Base-by-base conservation (phyloP, 2,888 invertebrate species). In the Exocentrus adspersus region DNA sequence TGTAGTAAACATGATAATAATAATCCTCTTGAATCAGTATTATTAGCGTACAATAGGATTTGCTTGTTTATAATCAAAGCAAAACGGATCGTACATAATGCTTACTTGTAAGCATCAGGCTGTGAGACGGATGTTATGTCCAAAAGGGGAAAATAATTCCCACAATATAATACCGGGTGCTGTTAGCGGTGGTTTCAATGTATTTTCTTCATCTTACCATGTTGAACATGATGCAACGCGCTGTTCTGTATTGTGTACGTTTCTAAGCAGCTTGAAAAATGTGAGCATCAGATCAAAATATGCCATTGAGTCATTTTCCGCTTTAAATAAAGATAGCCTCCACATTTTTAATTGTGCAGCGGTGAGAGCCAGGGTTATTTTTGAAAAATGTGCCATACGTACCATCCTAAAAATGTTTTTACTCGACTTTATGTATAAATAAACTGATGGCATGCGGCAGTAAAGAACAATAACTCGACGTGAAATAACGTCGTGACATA, bases 401-500 rank as follows among this genome's bases (percentile, higher is more conserved):
- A 54, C 17, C 12, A 1, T 41, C 17, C 21, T 54, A 54, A 42
- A 43, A 30, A 14, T 10, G 19, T 54, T 28, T 45, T 54, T 54
- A 43, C 42, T 42, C 43, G 42, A 24, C 14, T 54, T 43, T 28
- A 43, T 17, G 10, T 54, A 54, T 43, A 54, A 54, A 54, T 54
- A 54, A 54, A 42, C 52, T 14, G 17, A 5, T 6, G 54, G 54
- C 28, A 54, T 54, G 54, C 54, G 54, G 43, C 28, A 54, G 52
- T 37, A 52, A 4, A 20, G 43, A 54, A 42, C 43, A 54, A 43
- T 43, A 43, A 21, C 43, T 28, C 43, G 43, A 43, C 24, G 28
- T 48, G 45, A 53, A 54, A 54, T 54, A 54, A 17, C 43, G 17
- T 28, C 43, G 7, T 43, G 54, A 54, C 54, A 54, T 43, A 42